Percentiles rank a stretch among this genome's conserved stretches.
These are phyloP conservation scores for Neoitamus cyanurus DNA, from an alignment of 2,888 invertebrate species.

Conservation along the genomic window DNA sequence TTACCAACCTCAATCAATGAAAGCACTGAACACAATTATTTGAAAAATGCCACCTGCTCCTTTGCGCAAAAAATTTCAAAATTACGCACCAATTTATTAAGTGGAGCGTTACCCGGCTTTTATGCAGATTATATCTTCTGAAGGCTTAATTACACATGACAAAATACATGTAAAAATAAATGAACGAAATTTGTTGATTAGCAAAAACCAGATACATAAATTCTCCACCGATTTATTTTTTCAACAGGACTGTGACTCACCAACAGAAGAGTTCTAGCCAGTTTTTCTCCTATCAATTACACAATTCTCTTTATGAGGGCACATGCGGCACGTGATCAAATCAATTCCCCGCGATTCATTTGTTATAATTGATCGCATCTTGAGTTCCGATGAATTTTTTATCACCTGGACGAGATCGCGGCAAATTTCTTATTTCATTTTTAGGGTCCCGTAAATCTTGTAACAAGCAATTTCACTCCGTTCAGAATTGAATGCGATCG, in stretches of 20 bases:
- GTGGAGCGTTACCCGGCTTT: background rate
- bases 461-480: constrained; percentile 23
- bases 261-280: background rate
- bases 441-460: background rate
- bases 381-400: background rate
- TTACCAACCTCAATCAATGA: too few relatives aligned
- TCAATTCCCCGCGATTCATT: background rate
- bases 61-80: background rate
- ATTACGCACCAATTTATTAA: background rate
- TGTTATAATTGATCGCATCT: constrained; percentile 13
- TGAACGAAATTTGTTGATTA: background rate
- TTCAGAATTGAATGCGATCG: constrained; percentile 3
- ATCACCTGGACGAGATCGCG: background rate
- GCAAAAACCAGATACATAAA: background rate
- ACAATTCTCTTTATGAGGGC: background rate
- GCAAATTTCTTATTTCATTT: constrained; percentile 7
- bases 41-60: background rate
- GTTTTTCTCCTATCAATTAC: background rate
- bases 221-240: background rate
- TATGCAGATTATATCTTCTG: background rate
- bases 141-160: background rate
- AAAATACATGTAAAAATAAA: background rate
- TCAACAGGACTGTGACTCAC: background rate
- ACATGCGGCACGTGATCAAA: constrained; percentile 1
- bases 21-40: too few relatives aligned